phyloP scores from a whole-genome alignment of 2,797 vertebrate genomes.

The Muraenolepis orangiensis region DNA sequence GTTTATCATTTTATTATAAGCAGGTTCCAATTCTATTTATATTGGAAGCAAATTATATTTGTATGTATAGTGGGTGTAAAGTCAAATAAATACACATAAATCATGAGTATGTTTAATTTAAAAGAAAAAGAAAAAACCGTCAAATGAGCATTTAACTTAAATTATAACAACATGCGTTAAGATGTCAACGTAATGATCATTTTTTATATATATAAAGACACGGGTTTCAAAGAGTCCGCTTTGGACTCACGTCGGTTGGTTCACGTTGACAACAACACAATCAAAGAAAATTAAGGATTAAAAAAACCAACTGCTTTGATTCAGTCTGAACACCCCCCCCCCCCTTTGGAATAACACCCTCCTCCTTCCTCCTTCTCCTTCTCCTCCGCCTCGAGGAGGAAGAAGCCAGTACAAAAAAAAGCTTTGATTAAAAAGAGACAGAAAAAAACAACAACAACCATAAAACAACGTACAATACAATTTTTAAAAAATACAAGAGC shows the following conservation, averaged over 20 bases:
- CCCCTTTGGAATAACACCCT: constrained; percentile 45
- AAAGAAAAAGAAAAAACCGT: constrained; percentile 51
- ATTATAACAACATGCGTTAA: constrained; percentile 34
- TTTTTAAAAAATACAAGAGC: constrained; percentile 51
- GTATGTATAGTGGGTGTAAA: background rate
- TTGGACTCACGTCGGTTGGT: constrained; percentile 20
- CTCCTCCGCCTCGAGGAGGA: too few species aligned
- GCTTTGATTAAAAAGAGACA: background rate
- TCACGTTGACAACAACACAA: constrained; percentile 20
- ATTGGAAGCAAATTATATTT: background rate
- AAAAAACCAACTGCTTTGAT: constrained; percentile 32
- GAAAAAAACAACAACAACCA: too few species aligned
- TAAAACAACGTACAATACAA: too few species aligned
- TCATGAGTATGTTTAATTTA: constrained; percentile 32
- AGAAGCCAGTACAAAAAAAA: constrained; percentile 23
- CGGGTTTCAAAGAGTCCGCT: background rate
- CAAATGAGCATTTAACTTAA: constrained; percentile 62
- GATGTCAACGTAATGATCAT: constrained; percentile 32
- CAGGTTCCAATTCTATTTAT: background rate
- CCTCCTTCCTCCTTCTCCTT: too few species aligned
- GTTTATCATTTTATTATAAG: too few species aligned
- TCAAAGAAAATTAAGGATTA: constrained; percentile 30
- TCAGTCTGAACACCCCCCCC: constrained; percentile 44
- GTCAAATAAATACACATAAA: background rate
- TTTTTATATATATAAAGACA: background rate